phyloP scores from a whole-genome alignment of 2,113 vertebrate genomes.

The Sinocyclocheilus rhinocerous region DNA sequence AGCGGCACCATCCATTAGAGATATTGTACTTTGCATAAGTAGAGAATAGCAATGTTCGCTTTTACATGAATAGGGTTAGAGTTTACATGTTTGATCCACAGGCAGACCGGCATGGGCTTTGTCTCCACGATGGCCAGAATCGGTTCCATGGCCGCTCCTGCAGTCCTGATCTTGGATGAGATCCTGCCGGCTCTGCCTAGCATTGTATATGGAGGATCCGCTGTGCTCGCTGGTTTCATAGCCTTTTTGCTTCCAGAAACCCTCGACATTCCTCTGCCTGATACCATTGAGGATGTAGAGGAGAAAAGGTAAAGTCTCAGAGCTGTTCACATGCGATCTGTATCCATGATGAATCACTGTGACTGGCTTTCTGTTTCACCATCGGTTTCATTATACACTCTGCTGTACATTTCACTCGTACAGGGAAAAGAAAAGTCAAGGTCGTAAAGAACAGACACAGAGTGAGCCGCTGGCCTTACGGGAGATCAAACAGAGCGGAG shows the following conservation, averaged over 20 bases:
- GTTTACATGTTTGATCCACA: slow-evolving; percentile 55
- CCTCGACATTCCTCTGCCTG: slow-evolving; percentile 79
- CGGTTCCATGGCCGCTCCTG: slow-evolving; percentile 87
- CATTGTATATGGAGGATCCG: slow-evolving; percentile 78
- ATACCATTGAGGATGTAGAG: slow-evolving; percentile 86
- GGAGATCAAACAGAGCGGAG: slow-evolving; percentile 9
- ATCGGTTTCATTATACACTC: background rate
- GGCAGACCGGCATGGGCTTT: slow-evolving; percentile 90
- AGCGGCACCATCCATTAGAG: background rate
- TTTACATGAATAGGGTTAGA: background rate
- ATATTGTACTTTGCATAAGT: background rate
- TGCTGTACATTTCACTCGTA: background rate
- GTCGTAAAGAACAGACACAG: background rate
- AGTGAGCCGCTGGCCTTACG: slow-evolving; percentile 10
- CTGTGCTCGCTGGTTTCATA: slow-evolving; percentile 71
- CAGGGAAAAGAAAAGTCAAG: slow-evolving; percentile 22
- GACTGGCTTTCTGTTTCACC: background rate
- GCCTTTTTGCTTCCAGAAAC: slow-evolving; percentile 85
- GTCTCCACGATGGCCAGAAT: slow-evolving; percentile 86
- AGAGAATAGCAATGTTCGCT: background rate
- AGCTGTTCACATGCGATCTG: background rate
- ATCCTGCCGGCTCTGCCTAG: slow-evolving; percentile 80
- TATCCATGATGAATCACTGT: background rate
- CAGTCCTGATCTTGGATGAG: slow-evolving; percentile 87
- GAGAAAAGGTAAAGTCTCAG: slow-evolving; percentile 61